phyloP scores from a whole-genome alignment of 2,113 vertebrate genomes.

The Pteruthius melanotis region DNA sequence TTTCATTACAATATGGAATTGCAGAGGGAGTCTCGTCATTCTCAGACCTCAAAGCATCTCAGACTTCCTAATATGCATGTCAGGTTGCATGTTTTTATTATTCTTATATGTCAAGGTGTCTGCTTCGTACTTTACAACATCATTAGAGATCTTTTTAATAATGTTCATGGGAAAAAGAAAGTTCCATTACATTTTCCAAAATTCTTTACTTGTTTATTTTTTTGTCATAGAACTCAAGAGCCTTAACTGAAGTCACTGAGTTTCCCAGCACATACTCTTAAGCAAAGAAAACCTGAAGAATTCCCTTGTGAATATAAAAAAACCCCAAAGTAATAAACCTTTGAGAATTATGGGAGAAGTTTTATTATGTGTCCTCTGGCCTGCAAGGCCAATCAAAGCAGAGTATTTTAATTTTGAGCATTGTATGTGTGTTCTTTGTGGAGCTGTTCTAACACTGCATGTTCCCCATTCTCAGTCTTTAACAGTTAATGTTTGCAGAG shows the following conservation, averaged over 20 bases:
- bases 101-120: background rate
- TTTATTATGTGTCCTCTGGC: background rate
- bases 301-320: background rate
- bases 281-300: background rate
- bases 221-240: background rate
- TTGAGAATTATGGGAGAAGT: background rate
- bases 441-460: background rate
- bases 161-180: background rate
- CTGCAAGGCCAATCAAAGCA: background rate
- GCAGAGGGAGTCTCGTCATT: background rate
- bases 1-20: slow-evolving; percentile 11
- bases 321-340: background rate
- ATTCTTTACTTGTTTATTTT: background rate
- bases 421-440: fast-evolving
- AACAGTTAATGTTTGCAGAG: background rate
- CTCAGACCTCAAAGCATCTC: background rate
- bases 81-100: background rate
- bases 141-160: background rate
- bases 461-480: background rate
- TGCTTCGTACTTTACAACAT: background rate
- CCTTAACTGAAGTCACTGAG: background rate
- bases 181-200: background rate
- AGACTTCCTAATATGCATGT: background rate
- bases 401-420: background rate
- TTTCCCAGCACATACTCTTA: background rate